Base-by-base conservation (phyloP, 2,113 vertebrate genomes). In the Pipa parva region DNA sequence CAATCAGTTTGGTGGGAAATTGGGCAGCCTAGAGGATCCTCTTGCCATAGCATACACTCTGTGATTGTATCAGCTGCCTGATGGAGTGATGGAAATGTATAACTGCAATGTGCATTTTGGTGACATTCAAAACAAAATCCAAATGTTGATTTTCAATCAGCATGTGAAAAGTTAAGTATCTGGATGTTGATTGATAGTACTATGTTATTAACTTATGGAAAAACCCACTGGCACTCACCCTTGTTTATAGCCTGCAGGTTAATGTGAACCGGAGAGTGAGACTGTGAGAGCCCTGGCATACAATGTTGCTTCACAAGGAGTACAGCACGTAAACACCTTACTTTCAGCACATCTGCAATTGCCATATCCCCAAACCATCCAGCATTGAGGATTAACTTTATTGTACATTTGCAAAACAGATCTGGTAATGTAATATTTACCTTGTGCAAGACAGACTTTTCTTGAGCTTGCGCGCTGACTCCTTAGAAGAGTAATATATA, bases 401-500 rank as follows among this genome's bases (percentile, higher is more conserved):
- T 83, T 79, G 84, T 82, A 77, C 76, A 29, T 71, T 79, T 77
- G 74, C 74, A 80, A 77, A 71, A 81, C 80, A 82, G 78, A 84
- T 81, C 84, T 87, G 83, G 79, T 82, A 87, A 88, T 72, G 77
- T 81, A 85, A 84, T 79, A 81, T 79, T 79, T 66, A 78, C 81
- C 78, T 80, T 45, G 82, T 79, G 82, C 79, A 31, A 12, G 75
- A 76, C 37, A 70, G 73, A 81, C 87, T 85, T 83, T 79, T 83
- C 75, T 75, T 62, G 63, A 85, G 84, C 79, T 82, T 87, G 82
- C 84, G 82, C 77, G 80, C 71, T 79, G 66, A 76, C 75, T 83
- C 83, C 85, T 86, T 84, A 79, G 76, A 82, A 83, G 80, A 74
- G n/a, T n/a, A n/a, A n/a, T n/a, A n/a, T n/a, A n/a, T n/a, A n/a